These are phyloP conservation scores for Tachycineta bicolor DNA, from an alignment of 2,113 vertebrate species.

Conservation along the genomic window DNA sequence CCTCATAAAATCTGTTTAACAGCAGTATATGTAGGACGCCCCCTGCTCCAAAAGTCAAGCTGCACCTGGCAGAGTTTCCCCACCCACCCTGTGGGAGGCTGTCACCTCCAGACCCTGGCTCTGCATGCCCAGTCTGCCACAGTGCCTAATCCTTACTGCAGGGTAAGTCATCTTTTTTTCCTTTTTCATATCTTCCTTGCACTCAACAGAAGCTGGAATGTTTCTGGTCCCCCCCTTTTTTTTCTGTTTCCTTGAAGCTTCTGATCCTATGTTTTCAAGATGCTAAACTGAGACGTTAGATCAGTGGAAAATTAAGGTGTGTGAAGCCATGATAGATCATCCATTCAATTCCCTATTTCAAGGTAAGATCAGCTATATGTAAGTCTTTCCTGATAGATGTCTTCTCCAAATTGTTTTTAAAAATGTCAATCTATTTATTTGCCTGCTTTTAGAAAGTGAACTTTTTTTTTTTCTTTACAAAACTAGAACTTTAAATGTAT, in stretches of 20 bases:
- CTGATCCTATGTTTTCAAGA: not conserved
- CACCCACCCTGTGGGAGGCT: fast-evolving
- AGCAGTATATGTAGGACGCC: fast-evolving
- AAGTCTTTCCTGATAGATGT: not conserved
- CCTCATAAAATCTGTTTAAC: not conserved
- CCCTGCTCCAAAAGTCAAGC: not conserved
- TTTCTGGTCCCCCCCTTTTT: not conserved
- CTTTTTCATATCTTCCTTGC: not conserved
- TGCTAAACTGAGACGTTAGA: not conserved
- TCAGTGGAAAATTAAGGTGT: not conserved
- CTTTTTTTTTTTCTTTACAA: too few species aligned
- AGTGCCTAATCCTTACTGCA: not conserved
- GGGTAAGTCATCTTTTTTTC: not conserved
- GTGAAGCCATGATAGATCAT: not conserved
- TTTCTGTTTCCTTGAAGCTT: not conserved
- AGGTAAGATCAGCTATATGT: not conserved
- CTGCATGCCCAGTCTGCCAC: not conserved
- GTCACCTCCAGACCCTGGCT: not conserved
- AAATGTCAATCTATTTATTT: not conserved
- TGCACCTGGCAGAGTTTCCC: not conserved
- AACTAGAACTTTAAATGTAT: not conserved
- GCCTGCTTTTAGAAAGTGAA: not conserved
- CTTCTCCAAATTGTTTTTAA: not conserved
- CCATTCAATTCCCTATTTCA: not conserved
- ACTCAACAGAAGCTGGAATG: fast-evolving